Base-by-base conservation (phyloP, 2,113 vertebrate genomes). In the Speoplatyrhinus poulsoni region DNA sequence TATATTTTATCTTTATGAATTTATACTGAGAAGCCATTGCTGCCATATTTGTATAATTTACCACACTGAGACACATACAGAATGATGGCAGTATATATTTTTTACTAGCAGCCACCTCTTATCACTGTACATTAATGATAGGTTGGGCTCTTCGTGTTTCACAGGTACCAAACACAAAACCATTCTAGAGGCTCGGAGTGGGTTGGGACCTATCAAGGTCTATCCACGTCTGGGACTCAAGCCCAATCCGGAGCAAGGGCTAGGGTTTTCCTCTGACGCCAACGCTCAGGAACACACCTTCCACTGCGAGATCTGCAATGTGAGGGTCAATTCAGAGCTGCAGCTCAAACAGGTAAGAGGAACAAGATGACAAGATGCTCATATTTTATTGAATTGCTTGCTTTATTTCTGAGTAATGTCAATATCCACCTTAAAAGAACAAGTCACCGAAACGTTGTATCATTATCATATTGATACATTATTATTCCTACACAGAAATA, bases 301-400 rank as follows among this genome's bases (percentile, higher is more conserved):
- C 93, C 96, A 96, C 95, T 97, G 96, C 95, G 95, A 96, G 93
- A 96, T 96, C 88, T 97, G 96, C 92, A 96, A 96, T 1, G 95
- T 97, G 83, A 93, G 95, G 86, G 96, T 97, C 86, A 96, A 95
- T 82, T 96, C 96, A 32, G 96, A 97, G 89, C 90, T 95, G 75
- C 95, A 97, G 73, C 94, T 97, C 62, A 97, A 97, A 91, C 96
- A 97, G 94, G 96, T 96, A 76, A 83, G 77, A 61, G 54, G 11
- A 26, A 6, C 9, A 50, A 60, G 12, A 16, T 33, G 63, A 9
- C 41, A 16, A 13, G 11, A 32, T 15, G n/a, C 8, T 6, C 46
- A 26, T 32, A 63, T 63, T 3, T 50, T 4, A 3, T 7, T 54
- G 32, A 15, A 46, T 11, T 46, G 11, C 1, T 12, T 5, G 3